Conservation (phyloP, 2,888 invertebrate genomes). For the Mellilla xanthometata region DNA sequence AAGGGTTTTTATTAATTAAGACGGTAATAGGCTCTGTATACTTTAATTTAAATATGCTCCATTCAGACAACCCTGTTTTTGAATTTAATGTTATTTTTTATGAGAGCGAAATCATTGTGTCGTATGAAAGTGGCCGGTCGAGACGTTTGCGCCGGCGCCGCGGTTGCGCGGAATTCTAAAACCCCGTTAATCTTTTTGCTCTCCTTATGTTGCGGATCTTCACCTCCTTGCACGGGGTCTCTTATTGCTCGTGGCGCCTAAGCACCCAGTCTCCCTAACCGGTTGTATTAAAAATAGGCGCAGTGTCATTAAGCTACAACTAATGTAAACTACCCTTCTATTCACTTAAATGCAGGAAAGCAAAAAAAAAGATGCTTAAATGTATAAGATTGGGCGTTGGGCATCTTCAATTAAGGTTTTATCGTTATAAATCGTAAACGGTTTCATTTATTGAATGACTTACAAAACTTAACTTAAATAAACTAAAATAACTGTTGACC, state of each 20-base stretch:
- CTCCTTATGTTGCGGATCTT: conserved; percentile 57
- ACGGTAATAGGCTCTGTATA: no score
- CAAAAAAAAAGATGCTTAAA: no score
- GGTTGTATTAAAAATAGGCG: conserved; percentile 41
- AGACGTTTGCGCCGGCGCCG: conserved; percentile 22
- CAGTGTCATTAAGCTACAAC: conserved; percentile 23
- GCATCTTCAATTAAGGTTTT: no score
- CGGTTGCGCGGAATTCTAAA: conserved; percentile 56
- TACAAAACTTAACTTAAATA: no score
- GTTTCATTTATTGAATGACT: no score
- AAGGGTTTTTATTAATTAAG: background rate
- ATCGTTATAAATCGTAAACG: no score
- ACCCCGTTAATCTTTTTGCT: conserved; percentile 70
- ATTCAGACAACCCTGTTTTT: no score
- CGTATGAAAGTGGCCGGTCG: background rate
- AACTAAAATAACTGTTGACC: no score
- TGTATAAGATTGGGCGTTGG: no score
- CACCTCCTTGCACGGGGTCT: conserved; percentile 51
- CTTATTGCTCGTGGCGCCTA: conserved; percentile 42
- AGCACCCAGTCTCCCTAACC: conserved; percentile 41
- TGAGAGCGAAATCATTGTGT: background rate
- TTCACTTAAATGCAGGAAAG: no score
- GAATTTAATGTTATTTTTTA: background rate
- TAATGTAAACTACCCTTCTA: conserved; percentile 6
- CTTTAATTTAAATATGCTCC: no score